Base-by-base conservation (phyloP, 1,140 invertebrate species). In the Atopsyche davidsoni region DNA sequence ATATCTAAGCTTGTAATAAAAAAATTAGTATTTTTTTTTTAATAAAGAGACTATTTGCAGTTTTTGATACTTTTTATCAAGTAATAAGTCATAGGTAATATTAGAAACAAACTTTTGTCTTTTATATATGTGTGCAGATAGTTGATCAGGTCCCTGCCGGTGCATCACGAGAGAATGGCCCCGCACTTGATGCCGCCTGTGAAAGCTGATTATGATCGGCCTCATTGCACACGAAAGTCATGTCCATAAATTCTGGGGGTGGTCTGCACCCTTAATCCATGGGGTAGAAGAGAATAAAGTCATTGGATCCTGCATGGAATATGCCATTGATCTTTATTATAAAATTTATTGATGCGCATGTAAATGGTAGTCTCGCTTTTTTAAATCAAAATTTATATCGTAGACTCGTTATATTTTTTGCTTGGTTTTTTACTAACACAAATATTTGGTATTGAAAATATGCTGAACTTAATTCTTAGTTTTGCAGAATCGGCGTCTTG, bases 181-280 rank as follows among this genome's bases (percentile, higher is more conserved):
- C 7, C 25, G n/a, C 18, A 50, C 41, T 52, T 19, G n/a, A 19
- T 31, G 43, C 54, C 50, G 51, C 41, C 51, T 53, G 51, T 53
- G 55, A 50, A 56, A 57, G 50, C 55, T 57, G 55, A 57, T 57
- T 53, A 57, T 57, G 50, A 57, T 57, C 46, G 46, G 55, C 50
- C 53, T 46, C 51, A 57, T 57, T 57, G 55, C 55, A 57, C 55
- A 57, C 42, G 38, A 57, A 53, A 57, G 55, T 57, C 55, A 45
- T 57, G 50, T 53, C 42, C 55, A 53, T 57, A 57, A 57, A 57
- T 57, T 48, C 45, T 14, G 11, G 24, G 46, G 23, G 24, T 18
- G 19, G 46, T 21, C 46, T 49, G 6, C 24, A 7, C 24, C 24
- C 24, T n/a, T 6, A n/a, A n/a, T n/a, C 24, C 24, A 7, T 28